These are phyloP conservation scores for Zapornia atra DNA, from an alignment of 2,113 vertebrate species.

Conservation along the genomic window DNA sequence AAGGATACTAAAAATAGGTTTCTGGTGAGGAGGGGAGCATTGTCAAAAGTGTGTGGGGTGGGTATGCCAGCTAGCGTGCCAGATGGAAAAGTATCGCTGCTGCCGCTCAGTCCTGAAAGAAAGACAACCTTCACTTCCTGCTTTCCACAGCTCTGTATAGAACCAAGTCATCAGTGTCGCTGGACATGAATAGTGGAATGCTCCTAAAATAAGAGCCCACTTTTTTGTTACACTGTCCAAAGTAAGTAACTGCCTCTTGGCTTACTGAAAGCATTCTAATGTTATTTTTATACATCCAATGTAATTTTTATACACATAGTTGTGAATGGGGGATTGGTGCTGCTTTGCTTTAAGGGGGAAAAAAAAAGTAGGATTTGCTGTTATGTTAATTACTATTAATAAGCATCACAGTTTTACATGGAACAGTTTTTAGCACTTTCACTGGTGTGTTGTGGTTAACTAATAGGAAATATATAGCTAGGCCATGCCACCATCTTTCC, in stretches of 20 bases:
- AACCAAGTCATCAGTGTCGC: not conserved
- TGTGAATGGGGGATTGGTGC: not conserved
- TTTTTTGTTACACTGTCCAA: not conserved
- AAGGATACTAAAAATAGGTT: rapidly evolving
- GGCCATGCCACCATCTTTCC: not conserved
- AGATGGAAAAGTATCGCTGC: not conserved
- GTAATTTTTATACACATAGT: not conserved
- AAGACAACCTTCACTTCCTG: not conserved
- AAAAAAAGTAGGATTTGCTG: not conserved
- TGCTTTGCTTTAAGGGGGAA: not conserved
- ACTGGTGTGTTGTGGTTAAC: not conserved
- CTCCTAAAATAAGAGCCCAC: not conserved
- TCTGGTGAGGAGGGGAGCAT: not conserved
- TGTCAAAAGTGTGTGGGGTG: not conserved
- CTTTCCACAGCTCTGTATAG: not conserved
- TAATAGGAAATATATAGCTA: not conserved
- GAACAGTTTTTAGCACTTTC: not conserved
- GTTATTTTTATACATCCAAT: not conserved
- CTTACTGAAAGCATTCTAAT: not conserved
- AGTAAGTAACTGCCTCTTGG: not conserved
- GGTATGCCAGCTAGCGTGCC: not conserved
- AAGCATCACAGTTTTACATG: not conserved
- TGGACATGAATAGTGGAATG: not conserved
- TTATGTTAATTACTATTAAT: not conserved
- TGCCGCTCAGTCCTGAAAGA: not conserved